A percentile compares a stretch with the other conserved stretches of the same genome.
Conservation (phyloP, 2,888 invertebrate genomes). For the Cheilosia scutellata region DNA sequence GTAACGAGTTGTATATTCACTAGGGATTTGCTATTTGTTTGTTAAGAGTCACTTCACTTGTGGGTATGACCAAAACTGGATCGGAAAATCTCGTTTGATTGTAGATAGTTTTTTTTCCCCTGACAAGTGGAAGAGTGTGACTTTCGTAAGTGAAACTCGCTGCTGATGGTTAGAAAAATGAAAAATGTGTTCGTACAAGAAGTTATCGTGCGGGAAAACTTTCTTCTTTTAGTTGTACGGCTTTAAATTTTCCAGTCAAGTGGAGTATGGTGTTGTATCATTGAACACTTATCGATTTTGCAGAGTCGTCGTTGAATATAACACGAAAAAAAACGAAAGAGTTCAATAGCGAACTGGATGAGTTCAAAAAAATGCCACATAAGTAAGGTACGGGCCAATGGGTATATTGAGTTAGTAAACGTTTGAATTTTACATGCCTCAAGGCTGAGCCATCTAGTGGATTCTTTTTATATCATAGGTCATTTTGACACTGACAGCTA, state of each 20-base stretch:
- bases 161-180: constrained; percentile 1
- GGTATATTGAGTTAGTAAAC: no score
- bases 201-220: no score
- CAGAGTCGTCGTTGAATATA: no score
- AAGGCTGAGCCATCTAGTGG: no score
- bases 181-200: not conserved
- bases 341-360: not conserved
- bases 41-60: constrained; percentile 13
- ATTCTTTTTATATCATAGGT: no score
- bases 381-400: not conserved
- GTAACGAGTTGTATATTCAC: constrained; percentile 29
- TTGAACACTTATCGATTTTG: no score
- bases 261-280: no score
- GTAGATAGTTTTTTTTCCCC: not conserved
- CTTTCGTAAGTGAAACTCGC: constrained; percentile 51
- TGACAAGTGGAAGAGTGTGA: constrained; percentile 43
- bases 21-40: constrained; percentile 17
- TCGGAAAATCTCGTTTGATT: constrained; percentile 40
- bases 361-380: not conserved
- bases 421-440: no score
- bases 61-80: constrained; percentile 51
- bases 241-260: no score
- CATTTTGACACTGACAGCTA: no score
- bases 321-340: not conserved
- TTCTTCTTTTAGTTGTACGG: no score